Evolutionary conservation across 2,113 vertebrate species (phyloP).

Genomic region (Oreochromis niloticus): DNA sequence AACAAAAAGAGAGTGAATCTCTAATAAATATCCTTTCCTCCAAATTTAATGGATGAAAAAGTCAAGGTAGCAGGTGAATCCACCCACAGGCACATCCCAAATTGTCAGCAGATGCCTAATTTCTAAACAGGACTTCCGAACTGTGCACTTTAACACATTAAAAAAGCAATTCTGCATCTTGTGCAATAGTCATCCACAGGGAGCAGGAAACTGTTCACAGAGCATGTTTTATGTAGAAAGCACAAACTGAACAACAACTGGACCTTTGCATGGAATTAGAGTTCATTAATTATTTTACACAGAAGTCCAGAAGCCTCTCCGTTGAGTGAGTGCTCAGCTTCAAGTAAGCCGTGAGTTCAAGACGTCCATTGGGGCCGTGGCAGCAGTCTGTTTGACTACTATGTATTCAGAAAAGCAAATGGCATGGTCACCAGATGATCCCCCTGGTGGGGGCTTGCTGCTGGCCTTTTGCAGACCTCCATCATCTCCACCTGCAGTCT

Average conservation of each 20-base stretch:
- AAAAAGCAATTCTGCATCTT: slow-evolving; percentile 20
- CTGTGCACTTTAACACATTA: slow-evolving; percentile 1
- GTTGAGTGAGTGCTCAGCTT: slow-evolving; percentile 28
- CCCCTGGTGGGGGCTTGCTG: slow-evolving; percentile 33
- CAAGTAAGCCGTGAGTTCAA: slow-evolving; percentile 39
- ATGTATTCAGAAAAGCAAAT: slow-evolving; percentile 47
- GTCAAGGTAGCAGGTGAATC: background rate
- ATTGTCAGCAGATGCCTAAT: slow-evolving; percentile 27
- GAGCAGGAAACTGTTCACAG: background rate
- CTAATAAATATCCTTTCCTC: background rate
- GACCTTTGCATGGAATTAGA: slow-evolving; percentile 24
- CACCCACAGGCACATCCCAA: background rate
- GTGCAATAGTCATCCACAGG: background rate
- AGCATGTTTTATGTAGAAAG: background rate
- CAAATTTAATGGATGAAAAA: background rate
- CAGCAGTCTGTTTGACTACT: slow-evolving; percentile 24
- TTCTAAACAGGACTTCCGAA: slow-evolving; percentile 21
- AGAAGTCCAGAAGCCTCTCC: slow-evolving; percentile 4
- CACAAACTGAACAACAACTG: background rate
- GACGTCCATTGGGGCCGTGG: background rate
- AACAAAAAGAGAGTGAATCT: background rate
- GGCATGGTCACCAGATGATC: slow-evolving; percentile 51
- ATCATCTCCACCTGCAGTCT: slow-evolving; percentile 61
- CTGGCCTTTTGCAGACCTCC: slow-evolving; percentile 62
- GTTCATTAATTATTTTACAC: slow-evolving; percentile 40